Evolutionary conservation across 2,113 vertebrate genomes (phyloP), one percentile per base, ranked within the genome.

Genomic region (Colossoma macropomum): DNA sequence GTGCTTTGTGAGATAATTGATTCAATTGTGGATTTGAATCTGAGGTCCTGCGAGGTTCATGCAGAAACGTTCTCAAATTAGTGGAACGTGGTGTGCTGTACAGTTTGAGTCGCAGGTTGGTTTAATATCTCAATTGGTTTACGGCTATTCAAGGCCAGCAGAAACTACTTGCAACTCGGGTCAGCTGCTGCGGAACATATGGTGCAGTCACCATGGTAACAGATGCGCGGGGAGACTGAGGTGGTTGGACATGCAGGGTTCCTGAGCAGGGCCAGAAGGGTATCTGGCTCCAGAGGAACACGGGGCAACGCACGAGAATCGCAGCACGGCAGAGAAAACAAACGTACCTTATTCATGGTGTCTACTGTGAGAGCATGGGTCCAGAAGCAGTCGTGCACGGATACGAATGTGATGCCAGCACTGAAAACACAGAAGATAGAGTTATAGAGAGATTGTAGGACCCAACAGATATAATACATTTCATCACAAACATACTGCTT

Each of bases 351-450:
- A 88, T 99, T 99, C 98, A 99, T 99, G 86, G 92, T 27, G 19
- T 96, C 94, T 73, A 99, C 95, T 0, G 96, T 96, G 15, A 94
- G 79, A 0, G 98, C 97, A 0, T 99, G 98, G 0, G 97, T 99
- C 98, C 98, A 99, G 90, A 96, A 99, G 89, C 98, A 99, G 88
- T 99, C 98, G 0, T 99, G 98, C 56, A 99, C 97, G 0, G 98
- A 99, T 87, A 97, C 97, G 0, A 99, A 99, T 3, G 96, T 98
- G 84, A 99, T 89, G 12, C 97, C 96, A 3, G 89, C 93, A 41
- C 98, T 99, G 85, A 16, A 84, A 76, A 80, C 52, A 63, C 72
- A 66, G 6, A 68, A 41, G 27, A 78, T 15, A 27, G 30, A 4
- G n/a, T n/a, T 4, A 4, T 19, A 54, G 52, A 54, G 2, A 54